These are phyloP conservation scores for Laticauda laticaudata DNA, from an alignment of 2,113 vertebrate genomes.

Conservation along the genomic window DNA sequence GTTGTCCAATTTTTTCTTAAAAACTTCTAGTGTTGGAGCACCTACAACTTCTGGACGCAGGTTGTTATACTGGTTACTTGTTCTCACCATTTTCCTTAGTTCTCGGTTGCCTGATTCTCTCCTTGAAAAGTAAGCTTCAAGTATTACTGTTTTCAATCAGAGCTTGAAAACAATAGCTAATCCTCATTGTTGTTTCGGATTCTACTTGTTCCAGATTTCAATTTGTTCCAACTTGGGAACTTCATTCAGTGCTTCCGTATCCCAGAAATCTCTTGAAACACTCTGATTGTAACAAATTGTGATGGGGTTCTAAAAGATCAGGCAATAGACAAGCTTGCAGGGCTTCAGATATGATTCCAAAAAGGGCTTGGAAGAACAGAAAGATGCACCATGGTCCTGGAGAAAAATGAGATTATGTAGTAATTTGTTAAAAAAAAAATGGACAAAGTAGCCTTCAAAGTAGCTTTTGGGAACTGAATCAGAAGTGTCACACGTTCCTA, in stretches of 20 bases:
- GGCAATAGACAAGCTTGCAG: not conserved
- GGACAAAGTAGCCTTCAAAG: not conserved
- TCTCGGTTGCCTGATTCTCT: not conserved
- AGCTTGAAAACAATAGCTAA: not conserved
- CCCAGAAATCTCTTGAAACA: not conserved
- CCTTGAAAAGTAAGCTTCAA: not conserved
- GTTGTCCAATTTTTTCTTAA: not conserved
- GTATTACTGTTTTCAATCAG: not conserved
- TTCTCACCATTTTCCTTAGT: not conserved
- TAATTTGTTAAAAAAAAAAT: not conserved
- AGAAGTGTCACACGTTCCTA: not conserved
- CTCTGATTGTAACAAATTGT: not conserved
- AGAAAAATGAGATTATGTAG: not conserved
- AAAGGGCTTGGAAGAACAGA: not conserved
- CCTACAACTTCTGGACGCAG: not conserved
- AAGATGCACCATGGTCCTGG: not conserved
- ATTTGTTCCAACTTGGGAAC: not conserved
- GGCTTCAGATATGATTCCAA: not conserved
- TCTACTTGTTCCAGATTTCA: not conserved
- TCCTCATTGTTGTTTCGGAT: not conserved
- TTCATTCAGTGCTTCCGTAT: not conserved
- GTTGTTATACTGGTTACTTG: not conserved
- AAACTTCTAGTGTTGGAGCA: not conserved
- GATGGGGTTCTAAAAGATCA: not conserved
- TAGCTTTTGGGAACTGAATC: not conserved